phyloP scores from a whole-genome alignment of 2,113 vertebrate genomes.

The Oryzias javanicus region DNA sequence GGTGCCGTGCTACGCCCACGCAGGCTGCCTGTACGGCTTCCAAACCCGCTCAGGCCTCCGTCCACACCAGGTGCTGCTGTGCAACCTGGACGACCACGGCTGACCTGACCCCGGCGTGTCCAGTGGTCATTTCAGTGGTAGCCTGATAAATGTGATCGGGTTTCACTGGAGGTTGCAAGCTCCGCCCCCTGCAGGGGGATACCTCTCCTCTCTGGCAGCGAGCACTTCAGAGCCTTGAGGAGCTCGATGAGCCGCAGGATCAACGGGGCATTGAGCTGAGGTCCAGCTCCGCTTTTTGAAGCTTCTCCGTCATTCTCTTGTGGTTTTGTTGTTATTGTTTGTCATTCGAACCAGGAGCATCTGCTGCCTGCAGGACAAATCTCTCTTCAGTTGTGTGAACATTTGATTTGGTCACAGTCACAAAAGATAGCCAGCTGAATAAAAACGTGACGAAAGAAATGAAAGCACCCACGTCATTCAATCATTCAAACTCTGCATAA shows the following conservation, averaged over 20 bases:
- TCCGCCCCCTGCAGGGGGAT: too few species aligned
- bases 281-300: slow-evolving; percentile 35
- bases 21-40: slow-evolving; percentile 84
- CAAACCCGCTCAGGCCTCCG: slow-evolving; percentile 81
- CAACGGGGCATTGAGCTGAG: slow-evolving; percentile 14
- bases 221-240: too few species aligned
- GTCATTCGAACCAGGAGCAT: slow-evolving; percentile 42
- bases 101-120: slow-evolving; percentile 46
- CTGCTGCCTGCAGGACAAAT: too few species aligned
- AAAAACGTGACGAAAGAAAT: too few species aligned
- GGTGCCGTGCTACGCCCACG: slow-evolving; percentile 85
- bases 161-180: not conserved
- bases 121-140: slow-evolving; percentile 14
- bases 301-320: not conserved
- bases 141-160: not conserved
- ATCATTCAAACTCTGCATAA: too few species aligned
- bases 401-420: too few species aligned
- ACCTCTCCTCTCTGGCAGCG: too few species aligned
- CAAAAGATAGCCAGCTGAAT: too few species aligned
- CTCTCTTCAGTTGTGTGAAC: too few species aligned
- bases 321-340: slow-evolving; percentile 17
- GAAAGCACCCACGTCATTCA: too few species aligned
- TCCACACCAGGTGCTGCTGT: slow-evolving; percentile 87
- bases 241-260: too few species aligned
- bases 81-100: slow-evolving; percentile 87